These are phyloP conservation scores for Rhynchotus rufescens DNA, from an alignment of 2,797 vertebrate genomes.

Conservation along the genomic window DNA sequence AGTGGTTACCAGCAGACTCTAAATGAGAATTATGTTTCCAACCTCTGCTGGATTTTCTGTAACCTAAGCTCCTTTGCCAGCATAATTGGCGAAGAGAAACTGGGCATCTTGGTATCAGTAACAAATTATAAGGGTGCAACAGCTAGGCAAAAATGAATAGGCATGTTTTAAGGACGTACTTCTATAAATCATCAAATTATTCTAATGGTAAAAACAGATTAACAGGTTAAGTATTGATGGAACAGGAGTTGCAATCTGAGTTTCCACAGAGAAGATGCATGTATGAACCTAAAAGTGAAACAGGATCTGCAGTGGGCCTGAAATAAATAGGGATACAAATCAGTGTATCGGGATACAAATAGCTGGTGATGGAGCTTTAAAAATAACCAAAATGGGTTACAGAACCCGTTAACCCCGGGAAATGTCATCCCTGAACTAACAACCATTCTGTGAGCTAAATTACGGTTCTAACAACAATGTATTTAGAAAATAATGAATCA, in stretches of 20 bases:
- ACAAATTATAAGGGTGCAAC: neutral
- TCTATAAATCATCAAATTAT: neutral
- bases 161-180: neutral
- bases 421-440: neutral
- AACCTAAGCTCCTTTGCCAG: neutral
- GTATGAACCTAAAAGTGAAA: neutral
- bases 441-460: constrained; percentile 23
- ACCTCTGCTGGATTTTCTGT: neutral
- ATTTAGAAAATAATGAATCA: neutral
- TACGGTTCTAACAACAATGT: neutral
- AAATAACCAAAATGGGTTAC: neutral
- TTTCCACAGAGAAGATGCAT: neutral
- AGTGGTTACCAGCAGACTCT: neutral
- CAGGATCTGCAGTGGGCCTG: neutral
- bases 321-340: too few species aligned
- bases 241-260: neutral
- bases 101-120: neutral
- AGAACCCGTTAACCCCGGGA: constrained; percentile 22
- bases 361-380: neutral
- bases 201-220: neutral
- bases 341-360: too few species aligned
- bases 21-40: neutral
- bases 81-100: neutral
- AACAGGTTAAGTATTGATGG: neutral
- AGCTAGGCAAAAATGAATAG: neutral